Conservation (phyloP, 1,140 invertebrate genomes). For the Drosophila ohnishii region DNA sequence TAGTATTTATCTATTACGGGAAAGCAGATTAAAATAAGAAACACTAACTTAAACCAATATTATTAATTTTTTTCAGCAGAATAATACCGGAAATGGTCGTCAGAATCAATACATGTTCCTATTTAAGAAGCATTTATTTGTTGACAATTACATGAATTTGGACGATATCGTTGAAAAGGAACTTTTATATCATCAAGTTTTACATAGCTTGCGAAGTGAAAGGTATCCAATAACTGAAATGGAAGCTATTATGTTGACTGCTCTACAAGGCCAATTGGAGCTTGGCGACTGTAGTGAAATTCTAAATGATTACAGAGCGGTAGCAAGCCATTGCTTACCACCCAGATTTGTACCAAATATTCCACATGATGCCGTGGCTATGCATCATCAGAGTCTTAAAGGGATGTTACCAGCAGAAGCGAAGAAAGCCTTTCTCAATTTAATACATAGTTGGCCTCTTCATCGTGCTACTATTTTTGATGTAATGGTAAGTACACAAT, state of each 20-base stretch:
- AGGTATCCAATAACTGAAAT: slow-evolving; percentile 95
- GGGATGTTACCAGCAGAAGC: slow-evolving; percentile 93
- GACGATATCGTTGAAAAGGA: slow-evolving; percentile 97
- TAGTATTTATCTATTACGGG: too few species aligned
- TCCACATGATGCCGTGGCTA: slow-evolving; percentile 90
- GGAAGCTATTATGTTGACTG: slow-evolving; percentile 97
- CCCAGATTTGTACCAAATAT: slow-evolving; percentile 90
- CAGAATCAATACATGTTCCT: slow-evolving; percentile 88
- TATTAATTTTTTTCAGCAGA: slow-evolving; percentile 31
- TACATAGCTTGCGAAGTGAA: slow-evolving; percentile 94
- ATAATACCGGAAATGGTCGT: slow-evolving; percentile 10
- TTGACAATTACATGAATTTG: slow-evolving; percentile 92
- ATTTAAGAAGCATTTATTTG: slow-evolving; percentile 97
- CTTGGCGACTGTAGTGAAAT: slow-evolving; percentile 90
- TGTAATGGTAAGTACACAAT: slow-evolving; percentile 86
- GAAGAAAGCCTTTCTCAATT: slow-evolving; percentile 96
- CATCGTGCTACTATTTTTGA: slow-evolving; percentile 97
- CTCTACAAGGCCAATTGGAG: slow-evolving; percentile 96
- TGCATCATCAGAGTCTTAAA: slow-evolving; percentile 93
- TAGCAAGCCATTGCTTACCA: slow-evolving; percentile 92
- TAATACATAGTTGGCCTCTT: slow-evolving; percentile 96
- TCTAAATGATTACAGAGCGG: slow-evolving; percentile 88
- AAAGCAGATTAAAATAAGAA: background rate
- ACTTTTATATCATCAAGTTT: slow-evolving; percentile 96
- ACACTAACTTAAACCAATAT: background rate